Evolutionary conservation across 2,797 vertebrate genomes (phyloP).

Genomic region (Phylloscopus collybita): DNA sequence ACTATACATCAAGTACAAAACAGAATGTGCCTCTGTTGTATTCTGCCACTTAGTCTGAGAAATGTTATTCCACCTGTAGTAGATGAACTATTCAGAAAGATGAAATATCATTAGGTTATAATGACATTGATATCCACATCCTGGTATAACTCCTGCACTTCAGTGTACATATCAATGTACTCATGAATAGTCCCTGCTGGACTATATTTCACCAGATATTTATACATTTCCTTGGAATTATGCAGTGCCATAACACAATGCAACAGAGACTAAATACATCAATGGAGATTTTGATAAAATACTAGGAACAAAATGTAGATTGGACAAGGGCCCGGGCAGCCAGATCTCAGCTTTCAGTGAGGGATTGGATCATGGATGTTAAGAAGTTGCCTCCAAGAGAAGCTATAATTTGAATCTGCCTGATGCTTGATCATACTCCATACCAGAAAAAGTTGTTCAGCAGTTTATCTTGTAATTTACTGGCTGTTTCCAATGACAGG

Average conservation of each 20-base stretch:
- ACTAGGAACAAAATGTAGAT: not conserved
- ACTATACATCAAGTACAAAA: not conserved
- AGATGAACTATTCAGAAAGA: not conserved
- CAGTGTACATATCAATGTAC: not conserved
- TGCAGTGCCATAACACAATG: rapidly evolving
- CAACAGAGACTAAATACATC: not conserved
- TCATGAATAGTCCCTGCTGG: not conserved
- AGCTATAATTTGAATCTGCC: not conserved
- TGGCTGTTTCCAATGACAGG: not conserved
- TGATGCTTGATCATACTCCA: not conserved
- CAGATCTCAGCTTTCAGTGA: not conserved
- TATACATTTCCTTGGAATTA: not conserved
- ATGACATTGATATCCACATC: not conserved
- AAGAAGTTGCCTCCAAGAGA: not conserved
- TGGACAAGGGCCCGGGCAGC: not conserved
- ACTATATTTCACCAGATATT: not conserved
- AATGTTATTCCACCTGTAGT: not conserved
- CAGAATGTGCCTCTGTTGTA: not conserved
- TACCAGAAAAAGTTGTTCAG: not conserved
- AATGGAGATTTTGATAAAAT: not conserved
- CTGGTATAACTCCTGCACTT: not conserved
- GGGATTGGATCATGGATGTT: not conserved
- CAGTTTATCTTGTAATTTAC: not conserved
- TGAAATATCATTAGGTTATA: not conserved
- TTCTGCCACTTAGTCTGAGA: not conserved